phyloP scores from a whole-genome alignment of 1,140 invertebrate genomes.

The Amyelois transitella region DNA sequence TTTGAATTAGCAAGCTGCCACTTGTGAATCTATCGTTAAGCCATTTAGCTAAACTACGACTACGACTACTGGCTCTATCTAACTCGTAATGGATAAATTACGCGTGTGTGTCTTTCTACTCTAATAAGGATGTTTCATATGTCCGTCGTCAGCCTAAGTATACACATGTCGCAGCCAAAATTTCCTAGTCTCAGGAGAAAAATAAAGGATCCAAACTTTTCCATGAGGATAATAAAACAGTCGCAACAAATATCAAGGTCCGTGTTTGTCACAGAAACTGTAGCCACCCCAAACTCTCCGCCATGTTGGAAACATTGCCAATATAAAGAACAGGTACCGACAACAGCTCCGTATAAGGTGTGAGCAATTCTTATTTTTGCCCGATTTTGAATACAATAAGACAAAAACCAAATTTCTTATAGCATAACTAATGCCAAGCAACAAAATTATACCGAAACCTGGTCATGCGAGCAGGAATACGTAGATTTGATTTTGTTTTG shows the following conservation, averaged over 20 bases:
- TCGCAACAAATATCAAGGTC: neutral
- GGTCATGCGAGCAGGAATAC: neutral
- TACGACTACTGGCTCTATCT: too few species aligned
- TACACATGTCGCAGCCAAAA: neutral
- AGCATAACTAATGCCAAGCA: neutral
- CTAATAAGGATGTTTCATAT: too few species aligned
- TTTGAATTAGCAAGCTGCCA: too few species aligned
- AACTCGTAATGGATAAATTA: too few species aligned
- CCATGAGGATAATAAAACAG: conserved; percentile 3
- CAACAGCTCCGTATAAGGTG: neutral
- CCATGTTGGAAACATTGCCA: neutral
- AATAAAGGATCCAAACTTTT: neutral
- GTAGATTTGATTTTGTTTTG: too few species aligned
- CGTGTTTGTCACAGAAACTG: neutral
- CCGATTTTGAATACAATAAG: neutral
- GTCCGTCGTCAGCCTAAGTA: too few species aligned
- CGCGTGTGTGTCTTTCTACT: too few species aligned
- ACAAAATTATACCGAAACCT: neutral
- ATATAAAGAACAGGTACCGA: neutral
- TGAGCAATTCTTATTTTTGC: neutral
- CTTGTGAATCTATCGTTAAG: too few species aligned
- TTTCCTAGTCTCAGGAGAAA: neutral
- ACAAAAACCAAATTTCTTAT: neutral
- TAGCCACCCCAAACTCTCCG: neutral
- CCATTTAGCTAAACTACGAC: too few species aligned